phyloP scores from a whole-genome alignment of 2,888 invertebrate species.

The Brachylomia viminalis region DNA sequence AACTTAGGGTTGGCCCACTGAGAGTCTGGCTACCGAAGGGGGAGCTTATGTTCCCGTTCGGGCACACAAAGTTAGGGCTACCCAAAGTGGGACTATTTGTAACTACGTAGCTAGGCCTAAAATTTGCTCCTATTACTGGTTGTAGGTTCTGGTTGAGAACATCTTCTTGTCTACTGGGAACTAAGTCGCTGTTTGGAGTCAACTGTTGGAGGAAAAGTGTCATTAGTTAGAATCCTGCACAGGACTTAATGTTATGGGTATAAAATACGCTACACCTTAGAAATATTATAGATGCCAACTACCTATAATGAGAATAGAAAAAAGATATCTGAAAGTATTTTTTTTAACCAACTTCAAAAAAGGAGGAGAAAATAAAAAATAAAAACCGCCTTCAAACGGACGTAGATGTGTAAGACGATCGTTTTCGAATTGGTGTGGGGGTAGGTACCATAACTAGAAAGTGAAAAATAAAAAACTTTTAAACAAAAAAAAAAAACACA shows the following conservation, averaged over 20 bases:
- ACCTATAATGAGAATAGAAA: not conserved
- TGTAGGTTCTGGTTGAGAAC: constrained; percentile 85
- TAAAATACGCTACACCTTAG: not conserved
- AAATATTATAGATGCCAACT: not conserved
- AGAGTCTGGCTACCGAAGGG: constrained; percentile 86
- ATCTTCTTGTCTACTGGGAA: constrained; percentile 83
- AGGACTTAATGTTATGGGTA: not conserved
- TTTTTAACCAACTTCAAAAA: too few species aligned
- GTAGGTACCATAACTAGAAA: too few species aligned
- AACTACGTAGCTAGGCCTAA: constrained; percentile 85
- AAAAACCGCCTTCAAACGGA: too few species aligned
- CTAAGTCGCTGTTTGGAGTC: constrained; percentile 80
- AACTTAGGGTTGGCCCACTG: constrained; percentile 86
- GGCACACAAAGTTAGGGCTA: constrained; percentile 88
- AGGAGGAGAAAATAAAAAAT: too few species aligned
- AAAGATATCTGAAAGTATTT: not conserved
- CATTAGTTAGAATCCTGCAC: constrained; percentile 10
- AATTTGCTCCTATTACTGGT: constrained; percentile 77
- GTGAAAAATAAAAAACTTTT: too few species aligned
- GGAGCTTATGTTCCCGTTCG: constrained; percentile 85
- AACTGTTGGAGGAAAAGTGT: constrained; percentile 74
- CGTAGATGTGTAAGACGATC: too few species aligned
- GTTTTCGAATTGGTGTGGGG: too few species aligned
- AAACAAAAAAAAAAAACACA: too few species aligned
- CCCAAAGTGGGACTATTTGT: constrained; percentile 87